These are phyloP conservation scores for Amphipyra berbera DNA, from an alignment of 2,888 invertebrate genomes.

Conservation along the genomic window DNA sequence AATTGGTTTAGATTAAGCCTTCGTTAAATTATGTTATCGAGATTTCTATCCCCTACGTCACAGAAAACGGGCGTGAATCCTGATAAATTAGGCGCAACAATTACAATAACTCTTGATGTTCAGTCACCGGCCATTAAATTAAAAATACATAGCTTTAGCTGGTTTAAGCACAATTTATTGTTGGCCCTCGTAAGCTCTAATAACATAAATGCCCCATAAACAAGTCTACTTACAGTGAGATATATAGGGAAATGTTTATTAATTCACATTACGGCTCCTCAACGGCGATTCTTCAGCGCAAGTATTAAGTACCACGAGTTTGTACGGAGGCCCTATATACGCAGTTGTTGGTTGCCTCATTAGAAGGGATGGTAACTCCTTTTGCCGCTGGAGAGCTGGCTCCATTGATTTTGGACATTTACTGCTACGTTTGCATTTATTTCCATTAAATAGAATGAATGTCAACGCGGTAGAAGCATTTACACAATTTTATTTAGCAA, in stretches of 20 bases:
- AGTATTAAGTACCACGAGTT: constrained; percentile 3
- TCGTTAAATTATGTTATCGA: background rate
- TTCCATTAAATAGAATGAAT: too few species aligned
- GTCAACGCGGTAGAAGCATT: too few species aligned
- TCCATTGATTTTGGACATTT: too few species aligned
- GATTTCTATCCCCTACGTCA: background rate
- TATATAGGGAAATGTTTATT: constrained; percentile 57
- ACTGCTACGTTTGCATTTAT: too few species aligned
- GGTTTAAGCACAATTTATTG: constrained; percentile 72
- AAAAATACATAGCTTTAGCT: constrained; percentile 66
- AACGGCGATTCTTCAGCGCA: constrained; percentile 28
- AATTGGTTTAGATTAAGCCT: too few species aligned
- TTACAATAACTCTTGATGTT: constrained; percentile 64
- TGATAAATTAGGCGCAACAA: constrained; percentile 42
- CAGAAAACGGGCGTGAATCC: constrained; percentile 9
- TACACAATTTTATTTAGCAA: constrained; percentile 8
- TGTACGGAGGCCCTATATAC: too few species aligned
- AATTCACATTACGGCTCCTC: constrained; percentile 46
- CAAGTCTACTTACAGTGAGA: constrained; percentile 58
- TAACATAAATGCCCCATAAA: constrained; percentile 69
- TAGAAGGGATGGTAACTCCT: too few species aligned
- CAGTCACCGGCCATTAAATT: constrained; percentile 62
- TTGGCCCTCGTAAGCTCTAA: constrained; percentile 62
- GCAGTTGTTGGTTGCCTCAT: too few species aligned
- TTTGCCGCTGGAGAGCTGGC: too few species aligned